Conservation (phyloP, 2,888 invertebrate species). For the Lysandra coridon region DNA sequence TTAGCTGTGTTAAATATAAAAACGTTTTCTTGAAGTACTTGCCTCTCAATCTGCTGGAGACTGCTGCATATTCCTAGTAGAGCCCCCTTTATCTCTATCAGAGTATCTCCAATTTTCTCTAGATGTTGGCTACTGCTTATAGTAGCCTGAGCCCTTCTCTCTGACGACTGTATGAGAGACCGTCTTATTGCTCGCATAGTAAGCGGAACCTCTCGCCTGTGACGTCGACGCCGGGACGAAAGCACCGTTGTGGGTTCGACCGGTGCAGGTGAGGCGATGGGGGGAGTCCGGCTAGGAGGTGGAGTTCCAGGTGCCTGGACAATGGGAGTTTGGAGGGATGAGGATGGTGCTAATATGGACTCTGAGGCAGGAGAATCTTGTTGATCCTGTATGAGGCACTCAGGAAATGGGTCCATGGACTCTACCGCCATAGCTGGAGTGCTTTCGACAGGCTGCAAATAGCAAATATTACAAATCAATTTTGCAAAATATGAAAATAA, state of each 20-base stretch:
- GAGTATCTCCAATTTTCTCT: too few relatives aligned
- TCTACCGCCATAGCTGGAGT: conserved; percentile 1
- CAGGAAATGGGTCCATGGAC: neutral
- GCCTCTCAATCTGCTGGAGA: conserved; percentile 1
- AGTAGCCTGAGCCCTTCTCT: too few relatives aligned
- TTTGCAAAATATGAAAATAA: too few relatives aligned
- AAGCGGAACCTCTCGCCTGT: too few relatives aligned
- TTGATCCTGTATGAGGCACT: neutral
- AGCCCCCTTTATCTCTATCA: too few relatives aligned
- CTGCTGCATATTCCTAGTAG: neutral
- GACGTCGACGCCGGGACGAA: neutral
- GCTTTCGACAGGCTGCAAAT: neutral
- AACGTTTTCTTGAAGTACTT: neutral
- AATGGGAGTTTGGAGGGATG: neutral
- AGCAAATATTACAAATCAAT: too few relatives aligned
- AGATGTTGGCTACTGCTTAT: too few relatives aligned
- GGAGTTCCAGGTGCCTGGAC: conserved; percentile 4
- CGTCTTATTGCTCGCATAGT: too few relatives aligned
- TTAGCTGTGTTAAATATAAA: conserved; percentile 3
- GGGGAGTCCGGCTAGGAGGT: neutral
- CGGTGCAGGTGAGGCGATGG: conserved; percentile 3
- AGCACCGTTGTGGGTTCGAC: neutral
- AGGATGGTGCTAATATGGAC: conserved; percentile 2
- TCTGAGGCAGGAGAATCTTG: neutral
- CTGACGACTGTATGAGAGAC: too few relatives aligned